Percentiles rank a stretch among this genome's conserved stretches.
Evolutionary conservation across 2,113 vertebrate genomes (phyloP).

Genomic region (Crotophaga sulcirostris): DNA sequence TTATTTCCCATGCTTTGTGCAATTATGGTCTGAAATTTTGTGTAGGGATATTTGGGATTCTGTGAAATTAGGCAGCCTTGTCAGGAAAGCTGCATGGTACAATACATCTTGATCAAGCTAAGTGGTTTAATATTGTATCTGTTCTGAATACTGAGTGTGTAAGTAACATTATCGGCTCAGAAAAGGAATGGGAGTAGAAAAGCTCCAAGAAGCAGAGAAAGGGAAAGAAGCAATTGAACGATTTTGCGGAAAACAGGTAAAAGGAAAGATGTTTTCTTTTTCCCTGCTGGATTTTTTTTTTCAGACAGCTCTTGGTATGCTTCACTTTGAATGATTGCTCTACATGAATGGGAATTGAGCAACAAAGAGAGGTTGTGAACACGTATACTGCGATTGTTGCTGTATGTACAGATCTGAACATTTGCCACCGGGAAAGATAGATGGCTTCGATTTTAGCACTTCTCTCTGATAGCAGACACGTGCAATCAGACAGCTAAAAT

Average conservation of each 20-base stretch:
- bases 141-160: slow-evolving; percentile 13
- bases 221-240: neutral
- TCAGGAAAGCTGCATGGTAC: slow-evolving; percentile 31
- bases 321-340: slow-evolving; percentile 27
- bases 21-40: slow-evolving; percentile 35
- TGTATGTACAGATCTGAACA: neutral
- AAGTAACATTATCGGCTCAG: neutral
- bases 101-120: slow-evolving; percentile 46
- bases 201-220: neutral
- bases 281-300: neutral
- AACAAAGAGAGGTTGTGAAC: slow-evolving; percentile 7
- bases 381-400: rapidly evolving
- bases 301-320: neutral
- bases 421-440: neutral
- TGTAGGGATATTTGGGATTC: slow-evolving; percentile 32
- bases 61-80: slow-evolving; percentile 51
- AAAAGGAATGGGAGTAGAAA: neutral
- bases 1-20: neutral
- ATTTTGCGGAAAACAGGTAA: neutral
- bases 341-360: neutral
- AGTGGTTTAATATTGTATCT: slow-evolving; percentile 46
- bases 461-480: neutral
- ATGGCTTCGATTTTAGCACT: neutral
- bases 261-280: slow-evolving; percentile 16
- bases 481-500: neutral